Base-by-base conservation (phyloP, 2,113 vertebrate species). In the Pica pica region DNA sequence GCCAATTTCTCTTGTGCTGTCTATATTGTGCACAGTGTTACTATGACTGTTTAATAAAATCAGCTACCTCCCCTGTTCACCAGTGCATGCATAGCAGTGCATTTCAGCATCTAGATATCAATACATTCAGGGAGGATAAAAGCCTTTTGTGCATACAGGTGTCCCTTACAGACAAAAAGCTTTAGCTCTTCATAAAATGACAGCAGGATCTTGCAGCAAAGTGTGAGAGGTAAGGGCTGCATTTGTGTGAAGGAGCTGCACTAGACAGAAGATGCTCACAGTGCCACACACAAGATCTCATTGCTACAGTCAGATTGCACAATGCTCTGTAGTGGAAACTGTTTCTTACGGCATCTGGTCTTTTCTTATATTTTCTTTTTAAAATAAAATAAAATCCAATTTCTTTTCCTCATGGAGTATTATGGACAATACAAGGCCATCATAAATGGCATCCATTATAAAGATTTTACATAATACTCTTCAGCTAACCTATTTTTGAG, bases 371-470 rank as follows among this genome's bases (percentile, higher is more conserved):
- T 67, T 93, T 83, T 86, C 69, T 37, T 22, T 87, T 95, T 78
- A 65, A 94, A 88, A 79, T 77, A 65, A 74, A 94, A 82, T 24
- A 13, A 93, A 73, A 69, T 30, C 18, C 16, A 89, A 78, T 74
- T 83, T 93, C 68, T 88, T 91, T 92, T 69, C 15, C 41, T 91
- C 22, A 75, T 13, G 21, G 4, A 28, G 49, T 70, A 82, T 11
- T 92, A 49, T 23, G 35, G 71, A n/a, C 11, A 64, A 78, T 30
- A 53, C 7, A 83, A 80, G 37, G 76, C 16, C 9, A 35, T 70
- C 18, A 81, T 30, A 13, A 65, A 31, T 19, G 39, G 13, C 30
- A 83, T 33, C 44, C 20, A 13, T 14, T 64, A 37, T 28, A 63
- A 68, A 87, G 4, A 1, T 33, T 57, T 89, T 50, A 37, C 31